These are phyloP conservation scores for Eremobia ochroleuca DNA, from an alignment of 2,888 invertebrate genomes.

Conservation along the genomic window DNA sequence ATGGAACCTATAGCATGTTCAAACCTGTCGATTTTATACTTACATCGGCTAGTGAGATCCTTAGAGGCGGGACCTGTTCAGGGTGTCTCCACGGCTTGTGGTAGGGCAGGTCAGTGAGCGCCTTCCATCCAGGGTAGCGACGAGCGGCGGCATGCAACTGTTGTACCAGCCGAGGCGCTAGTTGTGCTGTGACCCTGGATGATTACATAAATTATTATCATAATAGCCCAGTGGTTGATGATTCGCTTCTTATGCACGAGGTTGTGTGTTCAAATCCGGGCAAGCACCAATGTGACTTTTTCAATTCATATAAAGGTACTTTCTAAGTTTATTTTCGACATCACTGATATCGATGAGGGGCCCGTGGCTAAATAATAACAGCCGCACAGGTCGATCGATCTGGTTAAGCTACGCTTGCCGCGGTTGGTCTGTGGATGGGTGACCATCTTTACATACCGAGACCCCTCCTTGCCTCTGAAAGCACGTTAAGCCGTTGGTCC, in stretches of 20 bases:
- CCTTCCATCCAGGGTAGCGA: conserved; percentile 96
- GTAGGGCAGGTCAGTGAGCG: conserved; percentile 93
- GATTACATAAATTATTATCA: background rate
- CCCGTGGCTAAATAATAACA: no score
- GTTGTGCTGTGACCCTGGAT: conserved; percentile 93
- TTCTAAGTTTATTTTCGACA: background rate
- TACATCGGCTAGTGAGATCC: conserved; percentile 94
- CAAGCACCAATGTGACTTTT: background rate
- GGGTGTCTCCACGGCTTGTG: conserved; percentile 97
- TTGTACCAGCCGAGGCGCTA: conserved; percentile 96
- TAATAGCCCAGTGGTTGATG: background rate
- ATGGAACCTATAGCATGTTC: background rate
- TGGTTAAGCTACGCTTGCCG: no score
- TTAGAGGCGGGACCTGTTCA: conserved; percentile 94
- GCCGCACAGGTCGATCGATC: no score
- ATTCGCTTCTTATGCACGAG: background rate
- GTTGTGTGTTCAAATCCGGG: background rate
- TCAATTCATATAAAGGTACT: background rate
- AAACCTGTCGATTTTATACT: conserved; percentile 74
- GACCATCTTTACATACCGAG: no score
- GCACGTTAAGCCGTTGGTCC: no score
- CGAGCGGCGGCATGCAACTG: conserved; percentile 95
- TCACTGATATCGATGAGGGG: no score
- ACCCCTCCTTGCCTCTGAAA: no score
- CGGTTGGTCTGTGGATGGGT: no score